Base-by-base conservation (phyloP, 2,888 invertebrate genomes). In the Aphrophora alni region DNA sequence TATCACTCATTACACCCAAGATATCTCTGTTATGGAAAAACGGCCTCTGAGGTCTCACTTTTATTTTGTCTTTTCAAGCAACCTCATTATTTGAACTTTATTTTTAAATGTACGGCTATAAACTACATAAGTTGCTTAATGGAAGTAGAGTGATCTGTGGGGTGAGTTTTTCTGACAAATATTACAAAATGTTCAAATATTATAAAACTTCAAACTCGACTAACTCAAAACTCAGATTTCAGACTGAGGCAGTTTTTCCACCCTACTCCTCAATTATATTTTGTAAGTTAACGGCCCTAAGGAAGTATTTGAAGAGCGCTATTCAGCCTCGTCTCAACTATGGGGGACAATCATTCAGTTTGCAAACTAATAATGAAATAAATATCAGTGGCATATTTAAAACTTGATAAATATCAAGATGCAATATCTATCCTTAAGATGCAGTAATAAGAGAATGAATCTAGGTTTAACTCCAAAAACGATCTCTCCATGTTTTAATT, bases 1-100 rank as follows among this genome's bases (percentile, higher is more conserved):
- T 68, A 68, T 68, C 68, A 68, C 24, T 68, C n/a, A 68, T 68
- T 68, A n/a, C 14, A 68, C 21, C 68, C 68, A 21, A 68, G 24
- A 68, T 68, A 68, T 68, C 68, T 68, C 68, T 68, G 68, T 68
- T 68, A 68, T 68, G 68, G 68, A 68, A 68, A 68, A 68, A 68
- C 68, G 24, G 68, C 68, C 68, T 21, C 68, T 68, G 24, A 68
- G 68, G 68, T 68, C 68, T 21, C 68, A 68, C 24, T 24, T 10
- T 68, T 68, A 68, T 68, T 68, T 24, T 68, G 68, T 68, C 68
- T 68, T 68, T 68, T 68, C 68, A 68, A 68, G 68, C 68, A 3
- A 68, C 14, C 24, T 68, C 14, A 3, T 68, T 68, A 24, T 68
- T 68, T 68, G 68, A 7, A 68, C n/a, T 68, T 24, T 68, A 68